Percentiles rank a stretch among this genome's conserved stretches.
Evolutionary conservation across 2,888 invertebrate genomes (phyloP).

Genomic region (Idaea straminata): DNA sequence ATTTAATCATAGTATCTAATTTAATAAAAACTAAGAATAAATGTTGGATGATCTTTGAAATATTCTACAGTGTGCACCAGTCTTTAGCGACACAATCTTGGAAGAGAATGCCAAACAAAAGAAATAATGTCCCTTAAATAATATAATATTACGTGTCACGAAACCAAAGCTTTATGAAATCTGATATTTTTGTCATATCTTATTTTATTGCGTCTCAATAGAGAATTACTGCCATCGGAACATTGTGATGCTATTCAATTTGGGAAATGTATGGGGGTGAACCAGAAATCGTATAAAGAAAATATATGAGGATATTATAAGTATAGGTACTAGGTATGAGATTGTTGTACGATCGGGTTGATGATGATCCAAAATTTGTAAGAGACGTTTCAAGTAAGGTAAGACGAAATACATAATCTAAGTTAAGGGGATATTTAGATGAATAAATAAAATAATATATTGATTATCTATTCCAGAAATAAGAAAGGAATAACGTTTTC

Average conservation of each 20-base stretch:
- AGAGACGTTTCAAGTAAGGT: not conserved
- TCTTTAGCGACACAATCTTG: conserved; percentile 49
- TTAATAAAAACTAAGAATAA: not conserved
- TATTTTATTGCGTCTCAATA: conserved; percentile 73
- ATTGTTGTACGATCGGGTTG: not conserved
- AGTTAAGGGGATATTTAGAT: no score
- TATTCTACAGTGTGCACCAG: conserved; percentile 43
- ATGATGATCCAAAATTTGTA: not conserved
- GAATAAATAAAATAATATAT: not conserved
- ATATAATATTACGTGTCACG: conserved; percentile 77
- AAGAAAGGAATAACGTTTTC: not conserved
- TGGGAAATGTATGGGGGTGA: conserved; percentile 54
- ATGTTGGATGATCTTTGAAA: conserved; percentile 19
- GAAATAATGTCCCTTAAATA: conserved; percentile 71
- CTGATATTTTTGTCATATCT: conserved; percentile 81
- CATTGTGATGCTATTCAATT: conserved; percentile 59
- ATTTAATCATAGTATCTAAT: no score
- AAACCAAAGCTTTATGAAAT: conserved; percentile 79
- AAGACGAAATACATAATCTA: not conserved
- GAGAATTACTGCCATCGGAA: conserved; percentile 57
- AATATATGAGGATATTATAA: conserved; percentile 2
- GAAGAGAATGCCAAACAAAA: conserved; percentile 65
- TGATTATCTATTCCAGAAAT: conserved; percentile 1
- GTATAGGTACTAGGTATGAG: not conserved
- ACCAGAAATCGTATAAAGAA: conserved; percentile 14